Conservation (phyloP, 2,113 vertebrate species). For the Psittacula cyanocephala region DNA sequence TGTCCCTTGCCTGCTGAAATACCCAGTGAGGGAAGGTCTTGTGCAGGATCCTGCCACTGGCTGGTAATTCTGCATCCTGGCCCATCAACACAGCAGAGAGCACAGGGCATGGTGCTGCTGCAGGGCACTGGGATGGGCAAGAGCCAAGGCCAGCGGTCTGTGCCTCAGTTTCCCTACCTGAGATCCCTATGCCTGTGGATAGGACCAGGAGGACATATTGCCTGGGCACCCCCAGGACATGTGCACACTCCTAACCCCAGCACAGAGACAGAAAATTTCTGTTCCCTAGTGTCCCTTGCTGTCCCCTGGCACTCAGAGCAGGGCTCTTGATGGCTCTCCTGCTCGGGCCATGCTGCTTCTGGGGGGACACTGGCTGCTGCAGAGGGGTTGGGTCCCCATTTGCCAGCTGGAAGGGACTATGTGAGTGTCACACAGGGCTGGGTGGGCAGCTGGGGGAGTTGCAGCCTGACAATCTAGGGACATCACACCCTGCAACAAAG, state of each 20-base stretch:
- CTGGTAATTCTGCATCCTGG: not conserved
- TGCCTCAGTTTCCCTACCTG: not conserved
- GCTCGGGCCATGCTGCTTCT: not conserved
- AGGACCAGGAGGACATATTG: not conserved
- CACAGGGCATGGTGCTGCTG: not conserved
- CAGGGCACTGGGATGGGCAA: not conserved
- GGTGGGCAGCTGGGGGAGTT: not conserved
- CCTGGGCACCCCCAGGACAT: too few relatives aligned
- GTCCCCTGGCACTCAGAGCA: not conserved
- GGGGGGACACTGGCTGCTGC: accelerated
- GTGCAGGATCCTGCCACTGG: not conserved
- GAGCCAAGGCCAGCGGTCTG: not conserved
- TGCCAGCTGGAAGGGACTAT: accelerated
- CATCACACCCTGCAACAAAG: not conserved
- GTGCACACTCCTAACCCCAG: not conserved
- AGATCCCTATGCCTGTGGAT: not conserved
- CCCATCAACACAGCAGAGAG: not conserved
- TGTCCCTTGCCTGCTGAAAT: not conserved
- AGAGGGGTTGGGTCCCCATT: accelerated
- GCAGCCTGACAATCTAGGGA: not conserved
- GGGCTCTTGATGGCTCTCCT: not conserved
- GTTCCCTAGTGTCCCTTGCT: not conserved
- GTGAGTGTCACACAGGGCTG: accelerated
- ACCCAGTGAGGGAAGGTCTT: not conserved
- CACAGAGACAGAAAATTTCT: not conserved